Evolutionary conservation across 2,113 vertebrate species (phyloP).

Genomic region (Cisticola juncidis): DNA sequence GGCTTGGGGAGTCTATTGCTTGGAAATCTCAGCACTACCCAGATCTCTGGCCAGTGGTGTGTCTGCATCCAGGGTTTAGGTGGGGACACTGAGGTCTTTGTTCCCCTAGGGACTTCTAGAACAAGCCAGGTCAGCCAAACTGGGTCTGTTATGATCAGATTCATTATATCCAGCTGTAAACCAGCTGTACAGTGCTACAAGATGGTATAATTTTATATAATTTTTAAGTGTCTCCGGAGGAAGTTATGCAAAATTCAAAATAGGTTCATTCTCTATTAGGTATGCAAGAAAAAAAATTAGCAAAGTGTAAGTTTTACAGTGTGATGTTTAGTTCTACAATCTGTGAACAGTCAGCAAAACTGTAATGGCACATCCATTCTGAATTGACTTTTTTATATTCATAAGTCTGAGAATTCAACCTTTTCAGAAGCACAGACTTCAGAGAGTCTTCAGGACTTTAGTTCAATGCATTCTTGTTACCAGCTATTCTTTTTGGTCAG

Average conservation of each 20-base stretch:
- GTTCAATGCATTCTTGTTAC: not conserved
- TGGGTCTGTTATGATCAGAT: not conserved
- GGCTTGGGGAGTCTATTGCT: not conserved
- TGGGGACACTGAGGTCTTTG: not conserved
- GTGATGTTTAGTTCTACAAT: not conserved
- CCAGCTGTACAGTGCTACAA: not conserved
- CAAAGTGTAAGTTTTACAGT: not conserved
- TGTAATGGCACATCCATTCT: not conserved
- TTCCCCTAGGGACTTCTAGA: not conserved
- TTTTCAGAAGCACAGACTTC: not conserved
- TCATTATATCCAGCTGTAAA: not conserved
- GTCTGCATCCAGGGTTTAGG: not conserved
- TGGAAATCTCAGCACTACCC: not conserved
- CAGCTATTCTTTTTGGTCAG: not conserved
- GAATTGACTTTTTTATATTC: not conserved
- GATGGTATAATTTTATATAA: not conserved
- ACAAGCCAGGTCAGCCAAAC: not conserved
- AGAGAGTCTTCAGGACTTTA: not conserved
- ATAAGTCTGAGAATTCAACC: not conserved
- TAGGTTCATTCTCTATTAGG: not conserved
- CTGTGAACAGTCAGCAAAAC: not conserved
- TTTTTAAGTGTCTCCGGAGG: slow-evolving; percentile 22
- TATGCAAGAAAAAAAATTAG: not conserved
- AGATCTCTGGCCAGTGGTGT: not conserved
- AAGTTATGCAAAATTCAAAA: not conserved